Evolutionary conservation across 2,113 vertebrate species (phyloP).

Genomic region (Anoplopoma fimbria): DNA sequence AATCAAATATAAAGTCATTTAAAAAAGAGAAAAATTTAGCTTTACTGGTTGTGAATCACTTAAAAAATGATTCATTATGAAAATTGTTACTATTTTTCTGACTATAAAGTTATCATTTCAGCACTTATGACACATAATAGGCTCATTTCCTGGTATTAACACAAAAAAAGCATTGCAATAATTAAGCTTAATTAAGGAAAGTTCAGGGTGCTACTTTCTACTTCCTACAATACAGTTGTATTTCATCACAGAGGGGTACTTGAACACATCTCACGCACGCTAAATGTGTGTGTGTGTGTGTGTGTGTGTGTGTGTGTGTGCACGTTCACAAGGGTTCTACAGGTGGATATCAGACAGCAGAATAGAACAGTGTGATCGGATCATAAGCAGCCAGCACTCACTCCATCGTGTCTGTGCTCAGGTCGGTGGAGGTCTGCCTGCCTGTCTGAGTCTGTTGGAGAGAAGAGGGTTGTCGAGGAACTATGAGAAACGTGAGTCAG

Average conservation of each 20-base stretch:
- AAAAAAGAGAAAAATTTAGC: no score
- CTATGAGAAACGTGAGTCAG: constrained; percentile 65
- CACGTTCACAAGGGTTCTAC: background rate
- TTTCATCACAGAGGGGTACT: background rate
- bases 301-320: constrained; percentile 5
- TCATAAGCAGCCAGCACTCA: constrained; percentile 79
- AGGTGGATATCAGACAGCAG: constrained; percentile 47
- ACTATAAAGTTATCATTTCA: no score
- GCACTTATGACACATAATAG: background rate
- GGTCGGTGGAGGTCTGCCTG: constrained; percentile 78
- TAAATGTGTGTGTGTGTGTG: background rate
- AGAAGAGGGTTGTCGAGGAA: constrained; percentile 75
- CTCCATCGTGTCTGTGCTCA: constrained; percentile 80
- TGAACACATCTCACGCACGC: background rate
- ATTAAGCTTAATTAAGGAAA: no score
- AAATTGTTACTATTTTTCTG: no score
- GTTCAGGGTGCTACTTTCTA: background rate
- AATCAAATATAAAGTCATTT: background rate
- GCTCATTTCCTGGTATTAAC: background rate
- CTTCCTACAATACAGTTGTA: background rate
- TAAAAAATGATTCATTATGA: no score
- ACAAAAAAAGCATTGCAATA: background rate
- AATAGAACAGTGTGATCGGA: constrained; percentile 47
- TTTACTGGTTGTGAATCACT: no score
- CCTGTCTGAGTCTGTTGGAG: constrained; percentile 81